Base-by-base conservation (phyloP, 1,140 invertebrate genomes). In the Ceratosolen solmsi region DNA sequence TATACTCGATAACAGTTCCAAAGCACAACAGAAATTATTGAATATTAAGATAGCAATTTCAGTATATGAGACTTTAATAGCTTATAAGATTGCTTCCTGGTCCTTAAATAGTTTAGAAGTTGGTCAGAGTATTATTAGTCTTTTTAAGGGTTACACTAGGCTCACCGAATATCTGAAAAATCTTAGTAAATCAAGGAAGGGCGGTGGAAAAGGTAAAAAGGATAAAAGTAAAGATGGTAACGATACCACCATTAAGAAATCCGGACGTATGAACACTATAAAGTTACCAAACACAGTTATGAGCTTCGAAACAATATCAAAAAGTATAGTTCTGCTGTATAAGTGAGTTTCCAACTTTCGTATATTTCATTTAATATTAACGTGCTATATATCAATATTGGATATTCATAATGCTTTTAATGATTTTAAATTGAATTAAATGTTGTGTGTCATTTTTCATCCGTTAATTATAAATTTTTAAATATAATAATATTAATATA, bases 11-110 rank as follows among this genome's bases (percentile, higher is more conserved):
- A 84, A 92, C n/a, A 87, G 90, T 22, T 89, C 91, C 0, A 93
- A 93, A 75, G 89, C 90, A 0, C 91, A 92, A 79, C 88, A 88
- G 15, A 93, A 92, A 82, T 80, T 88, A 22, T 85, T 92, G 15
- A 90, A 89, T 60, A 84, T 94, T 1, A 90, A 92, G 70, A 87
- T 92, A 41, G 87, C 89, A 2, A 82, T 93, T 22, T 91, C 88
- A 1, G 89, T 90, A 58, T 92, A 92, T 36, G 93, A 93, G 73
- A 89, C 92, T 5, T 83, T 93, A 1, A 92, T 93, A 15, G 91
- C 90, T 1, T 92, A 91, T 60, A 87, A 85, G 82, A 87, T 94
- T 2, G 87, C 90, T 81, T 89, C 91, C 27, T 94, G 93, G 92
- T 91, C 84, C 0, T 33, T 65, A 0, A 83, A 85, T 0, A 92